These are phyloP conservation scores for Agrochola macilenta DNA, from an alignment of 2,888 invertebrate genomes.

Conservation along the genomic window DNA sequence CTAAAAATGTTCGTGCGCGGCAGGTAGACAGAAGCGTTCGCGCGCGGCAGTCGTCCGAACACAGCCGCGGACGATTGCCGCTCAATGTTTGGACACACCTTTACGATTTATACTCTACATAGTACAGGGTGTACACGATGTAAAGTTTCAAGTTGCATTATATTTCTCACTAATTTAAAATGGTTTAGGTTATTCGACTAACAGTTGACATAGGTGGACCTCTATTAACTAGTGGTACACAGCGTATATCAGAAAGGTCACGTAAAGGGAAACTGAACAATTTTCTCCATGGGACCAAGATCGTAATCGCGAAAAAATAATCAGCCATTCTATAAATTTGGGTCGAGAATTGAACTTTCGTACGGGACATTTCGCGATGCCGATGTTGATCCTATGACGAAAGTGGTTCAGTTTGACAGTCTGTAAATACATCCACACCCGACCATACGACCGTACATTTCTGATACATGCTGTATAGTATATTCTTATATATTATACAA, in stretches of 20 bases:
- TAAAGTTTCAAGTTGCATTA: neutral
- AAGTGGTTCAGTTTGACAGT: neutral
- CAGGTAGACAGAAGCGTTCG: too few relatives aligned
- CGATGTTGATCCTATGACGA: neutral
- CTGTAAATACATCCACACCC: neutral
- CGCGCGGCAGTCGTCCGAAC: too few relatives aligned
- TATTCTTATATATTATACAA: slow-evolving; percentile 21
- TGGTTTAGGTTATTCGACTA: slow-evolving; percentile 5
- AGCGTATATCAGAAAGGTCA: neutral
- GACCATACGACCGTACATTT: neutral
- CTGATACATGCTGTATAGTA: neutral
- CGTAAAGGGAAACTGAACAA: neutral
- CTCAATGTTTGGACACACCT: too few relatives aligned
- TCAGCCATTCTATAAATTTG: neutral
- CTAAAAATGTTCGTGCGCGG: too few relatives aligned
- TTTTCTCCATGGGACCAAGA: neutral
- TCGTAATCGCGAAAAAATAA: neutral
- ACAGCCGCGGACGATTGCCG: too few relatives aligned
- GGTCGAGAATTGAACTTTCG: too few relatives aligned
- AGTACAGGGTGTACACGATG: neutral
- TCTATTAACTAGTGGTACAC: neutral
- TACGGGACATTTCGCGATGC: too few relatives aligned
- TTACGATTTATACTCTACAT: neutral
- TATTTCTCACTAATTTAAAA: neutral
- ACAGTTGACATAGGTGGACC: slow-evolving; percentile 18